Evolutionary conservation across 2,888 invertebrate species (phyloP).

Genomic region (Maniola hyperantus): DNA sequence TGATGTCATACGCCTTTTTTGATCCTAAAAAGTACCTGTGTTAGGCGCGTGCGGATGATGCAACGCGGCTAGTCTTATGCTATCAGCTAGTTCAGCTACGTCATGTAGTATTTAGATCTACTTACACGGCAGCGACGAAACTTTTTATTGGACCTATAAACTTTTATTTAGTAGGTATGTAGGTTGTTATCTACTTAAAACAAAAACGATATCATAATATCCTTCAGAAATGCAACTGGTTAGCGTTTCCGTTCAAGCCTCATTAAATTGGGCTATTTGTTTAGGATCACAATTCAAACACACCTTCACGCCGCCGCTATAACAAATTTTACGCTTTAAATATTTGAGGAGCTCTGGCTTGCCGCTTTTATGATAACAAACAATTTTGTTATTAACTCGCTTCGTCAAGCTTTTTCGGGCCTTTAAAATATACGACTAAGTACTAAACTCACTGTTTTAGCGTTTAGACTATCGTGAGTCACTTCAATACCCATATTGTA

Average conservation of each 20-base stretch:
- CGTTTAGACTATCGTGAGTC: too few species aligned
- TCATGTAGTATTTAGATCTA: not conserved
- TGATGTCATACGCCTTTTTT: too few species aligned
- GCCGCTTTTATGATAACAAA: conserved; percentile 70
- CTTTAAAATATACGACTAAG: not conserved
- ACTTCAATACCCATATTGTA: too few species aligned
- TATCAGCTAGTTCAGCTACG: not conserved
- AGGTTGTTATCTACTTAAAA: conserved; percentile 1
- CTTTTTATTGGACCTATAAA: not conserved
- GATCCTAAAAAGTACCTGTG: too few species aligned
- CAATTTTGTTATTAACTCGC: conserved; percentile 56
- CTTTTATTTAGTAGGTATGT: not conserved
- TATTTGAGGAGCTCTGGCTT: conserved; percentile 71
- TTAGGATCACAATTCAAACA: conserved; percentile 76
- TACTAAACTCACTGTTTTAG: not conserved
- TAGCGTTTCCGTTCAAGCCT: conserved; percentile 57
- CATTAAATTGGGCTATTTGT: conserved; percentile 77
- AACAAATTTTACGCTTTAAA: conserved; percentile 77
- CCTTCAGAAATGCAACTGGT: conserved; percentile 37
- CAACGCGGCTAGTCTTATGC: not conserved
- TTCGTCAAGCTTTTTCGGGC: conserved; percentile 25
- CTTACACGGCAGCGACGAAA: not conserved
- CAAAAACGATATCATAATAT: conserved; percentile 11
- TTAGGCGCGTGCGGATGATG: not conserved
- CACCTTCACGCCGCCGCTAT: conserved; percentile 66